Evolutionary conservation across 2,888 invertebrate species (phyloP).

Genomic region (Cheilosia variabilis): DNA sequence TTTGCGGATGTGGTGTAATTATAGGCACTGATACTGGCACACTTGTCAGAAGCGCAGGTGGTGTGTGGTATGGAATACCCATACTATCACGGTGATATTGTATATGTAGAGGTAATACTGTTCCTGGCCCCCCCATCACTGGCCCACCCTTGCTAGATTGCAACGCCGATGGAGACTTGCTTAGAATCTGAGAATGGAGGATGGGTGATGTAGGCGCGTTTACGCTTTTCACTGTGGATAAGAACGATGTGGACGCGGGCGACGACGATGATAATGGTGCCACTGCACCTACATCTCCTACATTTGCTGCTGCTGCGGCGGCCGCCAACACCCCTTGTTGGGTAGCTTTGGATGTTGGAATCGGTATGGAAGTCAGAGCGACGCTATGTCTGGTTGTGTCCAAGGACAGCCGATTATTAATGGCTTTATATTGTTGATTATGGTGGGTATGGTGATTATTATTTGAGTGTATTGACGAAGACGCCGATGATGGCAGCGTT

Average conservation of each 20-base stretch:
- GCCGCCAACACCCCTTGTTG: conserved; percentile 78
- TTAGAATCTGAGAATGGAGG: conserved; percentile 70
- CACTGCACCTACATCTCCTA: conserved; percentile 74
- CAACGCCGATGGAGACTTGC: conserved; percentile 52
- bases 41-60: conserved; percentile 77
- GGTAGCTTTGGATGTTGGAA: conserved; percentile 75
- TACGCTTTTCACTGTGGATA: conserved; percentile 73
- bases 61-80: conserved; percentile 75
- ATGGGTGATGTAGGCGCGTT: conserved; percentile 71
- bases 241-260: conserved; percentile 74
- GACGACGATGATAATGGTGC: conserved; percentile 77
- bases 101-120: conserved; percentile 76
- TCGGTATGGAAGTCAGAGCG: conserved; percentile 76
- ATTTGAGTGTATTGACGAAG: conserved; percentile 72
- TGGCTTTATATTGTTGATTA: conserved; percentile 74
- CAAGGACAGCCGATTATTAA: conserved; percentile 78
- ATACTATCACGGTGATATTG: conserved; percentile 65
- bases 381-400: conserved; percentile 80
- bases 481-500: conserved; percentile 63
- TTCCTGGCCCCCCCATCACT: conserved; percentile 69
- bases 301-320: conserved; percentile 61
- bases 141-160: conserved; percentile 51
- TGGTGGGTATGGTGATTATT: conserved; percentile 73
- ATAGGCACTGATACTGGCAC: conserved; percentile 80
- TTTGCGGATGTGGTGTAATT: conserved; percentile 77